Evolutionary conservation across 2,113 vertebrate species (phyloP).

Genomic region (Orycteropus afer): DNA sequence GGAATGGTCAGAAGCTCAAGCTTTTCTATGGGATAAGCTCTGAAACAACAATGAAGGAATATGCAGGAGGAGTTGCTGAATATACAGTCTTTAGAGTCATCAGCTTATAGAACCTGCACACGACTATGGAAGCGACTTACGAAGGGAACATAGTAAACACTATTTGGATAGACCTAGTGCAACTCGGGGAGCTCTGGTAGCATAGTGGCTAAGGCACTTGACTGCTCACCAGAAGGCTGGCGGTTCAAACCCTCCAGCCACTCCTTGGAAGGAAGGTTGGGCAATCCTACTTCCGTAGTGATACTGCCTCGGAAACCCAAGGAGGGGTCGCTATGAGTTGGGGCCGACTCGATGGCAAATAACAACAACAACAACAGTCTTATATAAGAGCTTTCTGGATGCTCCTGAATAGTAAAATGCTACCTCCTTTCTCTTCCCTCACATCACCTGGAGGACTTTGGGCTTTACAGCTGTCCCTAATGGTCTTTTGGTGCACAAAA

Average conservation of each 20-base stretch:
- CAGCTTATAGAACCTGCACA: slow-evolving; percentile 80
- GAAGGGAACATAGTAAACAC: slow-evolving; percentile 87
- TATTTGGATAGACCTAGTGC: slow-evolving; percentile 86
- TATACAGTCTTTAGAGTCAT: slow-evolving; percentile 83
- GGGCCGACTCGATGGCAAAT: too few relatives aligned
- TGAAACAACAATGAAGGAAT: slow-evolving; percentile 89
- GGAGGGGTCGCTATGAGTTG: too few relatives aligned
- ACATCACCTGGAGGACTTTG: background rate
- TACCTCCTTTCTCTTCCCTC: background rate
- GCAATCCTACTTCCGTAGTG: too few relatives aligned
- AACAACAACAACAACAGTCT: too few relatives aligned
- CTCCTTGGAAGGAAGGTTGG: too few relatives aligned
- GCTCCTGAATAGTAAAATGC: background rate
- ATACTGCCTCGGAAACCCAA: too few relatives aligned
- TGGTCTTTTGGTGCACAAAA: background rate
- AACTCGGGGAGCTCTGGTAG: too few relatives aligned
- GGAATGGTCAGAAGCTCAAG: slow-evolving; percentile 88
- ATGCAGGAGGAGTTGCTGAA: slow-evolving; percentile 87
- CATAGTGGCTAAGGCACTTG: too few relatives aligned
- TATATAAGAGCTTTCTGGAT: background rate
- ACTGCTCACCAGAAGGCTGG: too few relatives aligned
- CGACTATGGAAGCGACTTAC: slow-evolving; percentile 88
- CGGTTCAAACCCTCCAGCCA: too few relatives aligned
- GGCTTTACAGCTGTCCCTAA: background rate
- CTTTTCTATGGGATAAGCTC: slow-evolving; percentile 92